These are phyloP conservation scores for Pyralis farinalis DNA, from an alignment of 2,888 invertebrate species.

Conservation along the genomic window DNA sequence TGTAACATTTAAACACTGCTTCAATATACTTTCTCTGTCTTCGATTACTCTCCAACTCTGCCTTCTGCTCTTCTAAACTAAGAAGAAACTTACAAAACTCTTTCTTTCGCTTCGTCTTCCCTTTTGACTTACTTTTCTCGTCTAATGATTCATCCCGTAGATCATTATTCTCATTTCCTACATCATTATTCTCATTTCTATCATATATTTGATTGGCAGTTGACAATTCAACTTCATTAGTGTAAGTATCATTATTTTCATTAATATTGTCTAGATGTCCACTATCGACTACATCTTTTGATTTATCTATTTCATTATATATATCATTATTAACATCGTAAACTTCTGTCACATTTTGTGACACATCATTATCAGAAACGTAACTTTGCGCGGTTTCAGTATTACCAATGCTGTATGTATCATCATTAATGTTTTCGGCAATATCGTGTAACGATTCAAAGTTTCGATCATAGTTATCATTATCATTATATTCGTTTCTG, in stretches of 20 bases:
- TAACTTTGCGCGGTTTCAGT: background rate
- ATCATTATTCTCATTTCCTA: conserved; percentile 11
- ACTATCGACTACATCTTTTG: conserved; percentile 8
- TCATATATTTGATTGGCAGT: background rate
- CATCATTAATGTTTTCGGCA: conserved; percentile 2
- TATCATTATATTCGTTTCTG: conserved; percentile 7
- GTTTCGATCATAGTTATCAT: background rate
- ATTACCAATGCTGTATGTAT: background rate
- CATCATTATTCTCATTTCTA: conserved; percentile 9
- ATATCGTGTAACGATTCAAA: conserved; percentile 2
- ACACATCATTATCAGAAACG: background rate
- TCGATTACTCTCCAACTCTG: conserved; percentile 52
- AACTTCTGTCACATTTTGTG: background rate
- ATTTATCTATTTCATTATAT: conserved; percentile 7
- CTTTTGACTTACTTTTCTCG: conserved; percentile 11
- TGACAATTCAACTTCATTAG: conserved; percentile 1
- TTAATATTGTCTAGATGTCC: conserved; percentile 12
- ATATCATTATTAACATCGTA: conserved; percentile 16
- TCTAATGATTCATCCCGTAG: no score
- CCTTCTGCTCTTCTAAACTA: conserved; percentile 59
- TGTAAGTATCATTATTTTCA: conserved; percentile 9
- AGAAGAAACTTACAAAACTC: conserved; percentile 45
- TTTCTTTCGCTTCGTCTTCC: conserved; percentile 29
- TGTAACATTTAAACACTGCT: conserved; percentile 63
- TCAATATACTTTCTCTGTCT: conserved; percentile 58